A percentile compares a stretch with the other conserved stretches of the same genome.
Evolutionary conservation across 2,113 vertebrate species (phyloP).

Genomic region (Eulemur macaco): DNA sequence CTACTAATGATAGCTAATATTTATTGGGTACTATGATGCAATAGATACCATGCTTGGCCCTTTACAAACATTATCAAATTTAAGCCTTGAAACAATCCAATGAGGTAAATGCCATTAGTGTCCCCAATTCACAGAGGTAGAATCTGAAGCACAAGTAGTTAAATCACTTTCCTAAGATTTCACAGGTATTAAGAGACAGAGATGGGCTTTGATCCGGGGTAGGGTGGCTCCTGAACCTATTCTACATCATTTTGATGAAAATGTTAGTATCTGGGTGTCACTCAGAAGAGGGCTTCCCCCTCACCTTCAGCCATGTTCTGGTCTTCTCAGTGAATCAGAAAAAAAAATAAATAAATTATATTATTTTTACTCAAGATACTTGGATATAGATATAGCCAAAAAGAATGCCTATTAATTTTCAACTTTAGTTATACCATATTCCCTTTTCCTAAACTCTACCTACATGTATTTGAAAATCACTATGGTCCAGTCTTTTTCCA

Average conservation of each 20-base stretch:
- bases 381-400: background rate
- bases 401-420: background rate
- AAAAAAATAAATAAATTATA: background rate
- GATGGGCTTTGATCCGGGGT: background rate
- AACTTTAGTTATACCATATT: background rate
- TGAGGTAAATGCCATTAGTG: background rate
- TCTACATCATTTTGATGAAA: background rate
- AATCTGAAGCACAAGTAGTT: background rate
- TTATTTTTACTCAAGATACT: background rate
- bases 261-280: background rate
- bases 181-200: background rate
- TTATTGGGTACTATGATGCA: background rate
- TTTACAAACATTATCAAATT: background rate
- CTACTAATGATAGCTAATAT: background rate
- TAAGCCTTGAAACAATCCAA: background rate
- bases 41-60: background rate
- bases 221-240: background rate
- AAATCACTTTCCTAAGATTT: background rate
- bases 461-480: constrained; percentile 36
- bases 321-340: background rate
- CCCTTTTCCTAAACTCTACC: background rate
- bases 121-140: background rate
- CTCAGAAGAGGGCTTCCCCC: background rate
- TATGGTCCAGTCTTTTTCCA: background rate
- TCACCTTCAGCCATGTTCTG: background rate